These are phyloP conservation scores for Athene cunicularia DNA, from an alignment of 2,113 vertebrate species.

Conservation along the genomic window DNA sequence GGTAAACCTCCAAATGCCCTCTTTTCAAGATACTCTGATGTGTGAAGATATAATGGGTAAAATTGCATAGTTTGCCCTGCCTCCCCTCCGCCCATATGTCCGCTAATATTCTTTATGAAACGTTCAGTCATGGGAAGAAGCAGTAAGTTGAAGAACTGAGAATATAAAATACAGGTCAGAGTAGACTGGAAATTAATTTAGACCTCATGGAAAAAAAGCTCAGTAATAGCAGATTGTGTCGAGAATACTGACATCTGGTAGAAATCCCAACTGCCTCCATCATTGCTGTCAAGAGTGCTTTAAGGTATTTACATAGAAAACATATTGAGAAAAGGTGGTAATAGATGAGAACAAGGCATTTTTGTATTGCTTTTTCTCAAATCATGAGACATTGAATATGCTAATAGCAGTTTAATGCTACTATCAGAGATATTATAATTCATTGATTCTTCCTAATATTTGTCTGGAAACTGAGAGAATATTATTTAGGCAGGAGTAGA, in stretches of 20 bases:
- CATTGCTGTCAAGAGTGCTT: not conserved
- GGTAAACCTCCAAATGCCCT: not conserved
- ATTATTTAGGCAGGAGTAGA: not conserved
- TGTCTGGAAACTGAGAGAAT: not conserved
- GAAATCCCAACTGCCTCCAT: not conserved
- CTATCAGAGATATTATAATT: not conserved
- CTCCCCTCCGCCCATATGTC: not conserved
- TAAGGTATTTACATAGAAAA: not conserved
- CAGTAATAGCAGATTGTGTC: not conserved
- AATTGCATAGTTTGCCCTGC: rapidly evolving
- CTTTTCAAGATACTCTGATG: not conserved
- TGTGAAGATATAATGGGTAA: not conserved
- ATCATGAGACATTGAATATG: not conserved
- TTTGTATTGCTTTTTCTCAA: not conserved
- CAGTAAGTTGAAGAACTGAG: not conserved
- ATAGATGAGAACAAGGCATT: not conserved
- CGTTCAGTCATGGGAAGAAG: not conserved
- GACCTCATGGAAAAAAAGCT: not conserved
- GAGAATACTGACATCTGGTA: not conserved
- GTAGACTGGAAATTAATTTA: not conserved
- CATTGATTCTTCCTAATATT: not conserved
- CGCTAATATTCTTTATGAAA: not conserved
- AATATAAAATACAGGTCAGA: not conserved
- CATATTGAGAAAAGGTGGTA: not conserved
- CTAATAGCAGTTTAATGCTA: not conserved